Percentiles rank a stretch among this genome's conserved stretches.
phyloP scores from a whole-genome alignment of 2,797 vertebrate genomes.

The Eidolon dupreanum region DNA sequence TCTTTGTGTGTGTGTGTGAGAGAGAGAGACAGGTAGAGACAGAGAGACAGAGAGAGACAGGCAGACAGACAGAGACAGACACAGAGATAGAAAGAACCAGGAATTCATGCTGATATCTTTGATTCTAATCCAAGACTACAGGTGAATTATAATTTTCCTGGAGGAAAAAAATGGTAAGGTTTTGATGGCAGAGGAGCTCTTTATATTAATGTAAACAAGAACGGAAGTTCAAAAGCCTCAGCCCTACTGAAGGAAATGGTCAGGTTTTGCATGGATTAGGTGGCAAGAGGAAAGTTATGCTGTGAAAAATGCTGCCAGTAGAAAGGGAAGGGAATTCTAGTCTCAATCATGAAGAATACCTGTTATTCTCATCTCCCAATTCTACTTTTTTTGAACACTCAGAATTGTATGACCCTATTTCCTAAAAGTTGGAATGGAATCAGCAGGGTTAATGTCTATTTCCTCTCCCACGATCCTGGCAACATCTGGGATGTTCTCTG shows the following conservation, averaged over 20 bases:
- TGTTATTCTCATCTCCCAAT: background rate
- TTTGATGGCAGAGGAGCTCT: background rate
- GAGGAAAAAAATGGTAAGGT: background rate
- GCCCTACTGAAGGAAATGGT: background rate
- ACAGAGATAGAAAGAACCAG: background rate
- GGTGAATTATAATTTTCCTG: background rate
- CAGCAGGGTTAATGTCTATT: background rate
- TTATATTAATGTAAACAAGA: background rate
- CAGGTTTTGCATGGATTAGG: background rate
- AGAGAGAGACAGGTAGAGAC: too few species aligned
- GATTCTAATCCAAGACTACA: background rate
- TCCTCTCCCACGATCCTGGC: constrained; percentile 44
- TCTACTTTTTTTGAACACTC: background rate
- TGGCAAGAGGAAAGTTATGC: background rate
- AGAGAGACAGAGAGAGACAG: too few species aligned
- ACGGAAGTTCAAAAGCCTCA: background rate
- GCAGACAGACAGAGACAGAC: too few species aligned
- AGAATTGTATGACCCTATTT: background rate
- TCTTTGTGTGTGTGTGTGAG: background rate
- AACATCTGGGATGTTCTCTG: background rate
- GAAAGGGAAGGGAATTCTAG: background rate
- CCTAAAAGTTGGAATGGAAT: background rate
- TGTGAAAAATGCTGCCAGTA: background rate
- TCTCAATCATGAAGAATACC: background rate
- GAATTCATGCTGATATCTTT: background rate